phyloP scores from a whole-genome alignment of 2,113 vertebrate species.

The Rhineura floridana region DNA sequence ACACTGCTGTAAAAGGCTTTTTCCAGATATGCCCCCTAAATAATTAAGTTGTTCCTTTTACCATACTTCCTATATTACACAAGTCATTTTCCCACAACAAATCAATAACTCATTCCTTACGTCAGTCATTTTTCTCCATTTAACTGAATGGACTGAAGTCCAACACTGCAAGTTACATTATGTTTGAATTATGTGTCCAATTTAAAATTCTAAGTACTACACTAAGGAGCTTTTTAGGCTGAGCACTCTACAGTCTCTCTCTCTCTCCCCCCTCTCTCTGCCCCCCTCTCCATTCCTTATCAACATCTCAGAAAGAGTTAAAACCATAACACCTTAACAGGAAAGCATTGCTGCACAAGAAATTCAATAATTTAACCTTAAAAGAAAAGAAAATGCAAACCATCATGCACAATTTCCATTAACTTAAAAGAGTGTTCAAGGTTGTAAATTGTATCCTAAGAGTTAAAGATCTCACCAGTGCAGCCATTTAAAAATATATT shows the following conservation, averaged over 20 bases:
- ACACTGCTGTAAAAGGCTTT: slow-evolving; percentile 78
- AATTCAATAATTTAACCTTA: slow-evolving; percentile 32
- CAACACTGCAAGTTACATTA: slow-evolving; percentile 89
- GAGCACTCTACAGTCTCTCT: slow-evolving; percentile 82
- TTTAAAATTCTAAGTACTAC: slow-evolving; percentile 97
- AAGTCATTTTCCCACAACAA: slow-evolving; percentile 79
- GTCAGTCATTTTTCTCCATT: slow-evolving; percentile 85
- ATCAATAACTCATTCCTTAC: slow-evolving; percentile 83
- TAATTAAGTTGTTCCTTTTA: slow-evolving; percentile 85
- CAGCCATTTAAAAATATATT: slow-evolving; percentile 22
- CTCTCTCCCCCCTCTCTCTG: too few species aligned
- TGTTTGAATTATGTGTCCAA: slow-evolving; percentile 91
- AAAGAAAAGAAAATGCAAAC: slow-evolving; percentile 47
- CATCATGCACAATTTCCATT: slow-evolving; percentile 26
- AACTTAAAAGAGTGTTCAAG: slow-evolving; percentile 24
- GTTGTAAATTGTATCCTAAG: slow-evolving; percentile 12
- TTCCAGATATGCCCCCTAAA: slow-evolving; percentile 78
- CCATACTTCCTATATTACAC: slow-evolving; percentile 82
- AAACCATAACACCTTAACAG: slow-evolving; percentile 36
- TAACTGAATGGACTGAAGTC: slow-evolving; percentile 80
- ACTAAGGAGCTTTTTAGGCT: slow-evolving; percentile 85
- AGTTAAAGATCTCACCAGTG: neutral
- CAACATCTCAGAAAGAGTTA: slow-evolving; percentile 63
- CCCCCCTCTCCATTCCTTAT: slow-evolving; percentile 68
- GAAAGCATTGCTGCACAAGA: neutral